phyloP scores from a whole-genome alignment of 2,888 invertebrate species.

The Oscheius sp. region DNA sequence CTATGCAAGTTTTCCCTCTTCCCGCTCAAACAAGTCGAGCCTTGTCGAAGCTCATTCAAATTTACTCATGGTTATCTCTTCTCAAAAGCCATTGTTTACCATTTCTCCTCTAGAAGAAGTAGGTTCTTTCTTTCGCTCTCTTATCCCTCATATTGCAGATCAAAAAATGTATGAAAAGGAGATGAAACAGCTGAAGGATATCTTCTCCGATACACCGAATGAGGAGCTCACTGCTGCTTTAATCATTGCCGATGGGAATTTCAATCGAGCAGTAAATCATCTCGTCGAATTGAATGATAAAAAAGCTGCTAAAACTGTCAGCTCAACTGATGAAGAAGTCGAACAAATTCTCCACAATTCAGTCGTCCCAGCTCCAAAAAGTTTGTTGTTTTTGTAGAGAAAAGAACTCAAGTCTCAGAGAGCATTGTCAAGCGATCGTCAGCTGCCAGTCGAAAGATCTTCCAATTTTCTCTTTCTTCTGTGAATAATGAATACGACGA shows the following conservation, averaged over 20 bases:
- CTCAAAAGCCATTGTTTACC: no score
- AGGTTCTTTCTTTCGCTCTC: no score
- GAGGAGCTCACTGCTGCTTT: slow-evolving; percentile 6
- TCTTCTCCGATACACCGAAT: neutral
- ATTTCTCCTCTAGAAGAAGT: no score
- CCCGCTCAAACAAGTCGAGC: no score
- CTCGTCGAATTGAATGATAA: neutral
- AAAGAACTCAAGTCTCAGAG: neutral
- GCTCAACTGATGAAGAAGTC: no score
- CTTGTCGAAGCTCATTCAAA: no score
- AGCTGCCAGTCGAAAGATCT: neutral
- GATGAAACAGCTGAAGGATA: neutral
- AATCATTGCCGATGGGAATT: slow-evolving; percentile 7
- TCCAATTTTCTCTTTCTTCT: neutral
- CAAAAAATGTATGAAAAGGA: neutral
- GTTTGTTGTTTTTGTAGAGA: neutral
- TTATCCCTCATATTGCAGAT: neutral
- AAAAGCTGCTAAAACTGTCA: neutral
- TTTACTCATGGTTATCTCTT: no score
- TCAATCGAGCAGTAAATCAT: slow-evolving; percentile 21
- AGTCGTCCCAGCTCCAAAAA: neutral
- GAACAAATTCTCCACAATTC: neutral
- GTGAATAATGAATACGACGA: neutral
- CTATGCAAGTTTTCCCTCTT: no score
- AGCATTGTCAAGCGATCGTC: neutral